Conservation (phyloP, 2,113 vertebrate species). For the Nannobrachium achirus region DNA sequence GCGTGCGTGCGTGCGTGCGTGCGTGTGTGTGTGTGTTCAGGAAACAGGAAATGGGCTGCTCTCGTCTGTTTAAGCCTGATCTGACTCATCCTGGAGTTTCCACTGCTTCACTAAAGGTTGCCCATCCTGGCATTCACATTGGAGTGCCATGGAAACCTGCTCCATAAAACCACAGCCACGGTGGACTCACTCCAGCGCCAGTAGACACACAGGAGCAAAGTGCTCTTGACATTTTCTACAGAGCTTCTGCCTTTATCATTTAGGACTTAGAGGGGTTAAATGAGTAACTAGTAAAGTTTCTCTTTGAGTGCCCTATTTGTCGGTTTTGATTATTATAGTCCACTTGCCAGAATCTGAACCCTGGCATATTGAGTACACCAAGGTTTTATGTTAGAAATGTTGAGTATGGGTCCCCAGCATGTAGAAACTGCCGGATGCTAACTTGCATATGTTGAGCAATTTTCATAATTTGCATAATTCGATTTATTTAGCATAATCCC, state of each 20-base stretch:
- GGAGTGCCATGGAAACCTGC: conserved; percentile 58
- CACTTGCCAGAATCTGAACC: no score
- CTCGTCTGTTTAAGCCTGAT: conserved; percentile 63
- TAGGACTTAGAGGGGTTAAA: conserved; percentile 40
- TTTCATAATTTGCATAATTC: no score
- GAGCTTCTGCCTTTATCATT: conserved; percentile 23
- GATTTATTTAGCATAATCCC: no score
- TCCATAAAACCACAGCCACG: conserved; percentile 52
- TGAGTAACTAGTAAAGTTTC: conserved; percentile 32
- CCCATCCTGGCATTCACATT: conserved; percentile 71
- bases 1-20: conserved; percentile 8
- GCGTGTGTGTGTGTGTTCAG: conserved; percentile 42
- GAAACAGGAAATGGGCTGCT: conserved; percentile 76
- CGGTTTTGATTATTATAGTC: not conserved
- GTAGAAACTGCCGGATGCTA: no score
- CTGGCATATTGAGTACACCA: no score
- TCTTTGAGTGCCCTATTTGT: conserved; percentile 6
- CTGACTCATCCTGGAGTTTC: conserved; percentile 76
- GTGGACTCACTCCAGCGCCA: conserved; percentile 43
- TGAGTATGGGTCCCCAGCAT: no score
- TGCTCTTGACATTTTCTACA: conserved; percentile 58
- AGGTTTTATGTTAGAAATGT: no score
- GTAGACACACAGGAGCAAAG: conserved; percentile 40
- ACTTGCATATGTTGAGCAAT: no score
- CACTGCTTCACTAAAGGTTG: conserved; percentile 58